A percentile compares a stretch with the other conserved stretches of the same genome.
Evolutionary conservation across 2,113 vertebrate genomes (phyloP).

Genomic region (Chiloscyllium plagiosum): DNA sequence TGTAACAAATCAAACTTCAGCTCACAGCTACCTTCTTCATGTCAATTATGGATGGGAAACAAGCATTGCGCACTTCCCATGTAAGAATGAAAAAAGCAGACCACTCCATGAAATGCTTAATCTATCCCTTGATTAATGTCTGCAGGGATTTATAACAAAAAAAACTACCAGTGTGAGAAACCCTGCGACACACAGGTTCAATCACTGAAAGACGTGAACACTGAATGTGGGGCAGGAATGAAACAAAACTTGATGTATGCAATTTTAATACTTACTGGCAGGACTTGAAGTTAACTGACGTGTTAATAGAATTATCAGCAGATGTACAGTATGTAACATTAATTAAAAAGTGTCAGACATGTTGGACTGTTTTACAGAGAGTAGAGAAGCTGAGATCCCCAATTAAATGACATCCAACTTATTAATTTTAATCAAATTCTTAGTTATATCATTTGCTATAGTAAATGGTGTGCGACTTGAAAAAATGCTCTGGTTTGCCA

Average conservation of each 20-base stretch:
- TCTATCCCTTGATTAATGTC: not conserved
- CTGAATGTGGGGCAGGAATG: not conserved
- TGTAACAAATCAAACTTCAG: not conserved
- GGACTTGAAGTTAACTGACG: not conserved
- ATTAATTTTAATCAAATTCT: constrained; percentile 10
- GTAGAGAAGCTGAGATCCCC: constrained; percentile 32
- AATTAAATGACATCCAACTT: constrained; percentile 28
- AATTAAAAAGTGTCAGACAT: constrained; percentile 36
- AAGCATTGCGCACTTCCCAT: not conserved
- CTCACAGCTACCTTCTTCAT: not conserved
- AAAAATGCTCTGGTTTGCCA: not conserved
- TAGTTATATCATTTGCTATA: constrained; percentile 6
- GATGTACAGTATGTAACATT: constrained; percentile 34
- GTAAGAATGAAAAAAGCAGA: not conserved
- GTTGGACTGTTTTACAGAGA: constrained; percentile 34
- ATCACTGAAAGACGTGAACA: not conserved
- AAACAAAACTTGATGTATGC: not conserved
- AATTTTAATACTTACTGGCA: constrained; percentile 29
- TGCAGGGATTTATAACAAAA: not conserved
- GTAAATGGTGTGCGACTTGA: not conserved
- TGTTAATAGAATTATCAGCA: constrained; percentile 32
- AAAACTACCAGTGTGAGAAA: not conserved
- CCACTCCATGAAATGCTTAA: not conserved
- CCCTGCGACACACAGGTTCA: not conserved
- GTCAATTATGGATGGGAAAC: not conserved